A percentile compares a stretch with the other conserved stretches of the same genome.
These are phyloP conservation scores for Muscina levida DNA, from an alignment of 2,888 invertebrate species.

Conservation along the genomic window DNA sequence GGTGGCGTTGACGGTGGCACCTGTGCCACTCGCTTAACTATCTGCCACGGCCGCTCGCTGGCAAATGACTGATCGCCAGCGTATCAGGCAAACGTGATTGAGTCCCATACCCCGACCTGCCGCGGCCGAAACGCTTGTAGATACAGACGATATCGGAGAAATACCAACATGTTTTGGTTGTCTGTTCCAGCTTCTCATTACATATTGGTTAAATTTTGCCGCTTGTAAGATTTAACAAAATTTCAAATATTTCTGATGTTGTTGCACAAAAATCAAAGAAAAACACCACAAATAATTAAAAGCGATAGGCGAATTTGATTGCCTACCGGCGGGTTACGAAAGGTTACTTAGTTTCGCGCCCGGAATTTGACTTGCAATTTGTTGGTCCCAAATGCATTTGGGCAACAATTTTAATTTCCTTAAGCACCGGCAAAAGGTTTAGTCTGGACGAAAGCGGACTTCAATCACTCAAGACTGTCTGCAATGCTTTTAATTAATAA, in stretches of 20 bases:
- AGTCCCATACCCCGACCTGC: constrained; percentile 14
- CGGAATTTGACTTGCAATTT: constrained; percentile 2
- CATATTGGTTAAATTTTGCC: background rate
- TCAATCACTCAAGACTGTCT: too few species aligned
- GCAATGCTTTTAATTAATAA: too few species aligned
- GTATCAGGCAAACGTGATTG: constrained; percentile 62
- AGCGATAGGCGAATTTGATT: constrained; percentile 62
- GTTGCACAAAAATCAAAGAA: constrained; percentile 13
- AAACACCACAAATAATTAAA: constrained; percentile 55
- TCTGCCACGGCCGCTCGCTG: background rate
- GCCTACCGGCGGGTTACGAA: constrained; percentile 55
- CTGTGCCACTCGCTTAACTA: constrained; percentile 53
- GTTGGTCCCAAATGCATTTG: background rate
- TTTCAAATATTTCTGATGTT: constrained; percentile 56
- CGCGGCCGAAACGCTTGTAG: constrained; percentile 22
- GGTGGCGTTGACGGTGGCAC: constrained; percentile 51
- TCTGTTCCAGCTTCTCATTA: constrained; percentile 11
- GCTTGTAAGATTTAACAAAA: constrained; percentile 48
- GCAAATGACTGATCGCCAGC: constrained; percentile 57
- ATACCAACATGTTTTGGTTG: constrained; percentile 59
- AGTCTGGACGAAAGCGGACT: too few species aligned
- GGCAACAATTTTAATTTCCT: background rate
- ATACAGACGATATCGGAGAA: constrained; percentile 61
- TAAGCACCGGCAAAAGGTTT: too few species aligned
- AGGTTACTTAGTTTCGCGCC: constrained; percentile 51